Conservation (phyloP, 2,797 vertebrate genomes). For the Stomatorhinus walkeri region DNA sequence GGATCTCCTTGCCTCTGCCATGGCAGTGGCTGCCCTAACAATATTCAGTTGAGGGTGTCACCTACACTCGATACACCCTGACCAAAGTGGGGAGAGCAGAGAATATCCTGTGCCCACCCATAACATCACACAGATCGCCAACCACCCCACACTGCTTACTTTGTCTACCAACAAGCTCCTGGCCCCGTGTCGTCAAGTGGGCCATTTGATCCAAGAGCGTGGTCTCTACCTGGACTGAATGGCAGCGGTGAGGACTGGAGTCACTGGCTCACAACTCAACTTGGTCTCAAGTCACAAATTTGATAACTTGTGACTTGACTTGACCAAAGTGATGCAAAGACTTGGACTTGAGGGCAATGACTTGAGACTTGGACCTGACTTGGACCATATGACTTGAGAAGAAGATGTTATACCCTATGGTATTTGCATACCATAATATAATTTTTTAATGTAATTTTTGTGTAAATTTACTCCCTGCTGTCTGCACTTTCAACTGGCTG, state of each 20-base stretch:
- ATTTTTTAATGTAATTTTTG: background rate
- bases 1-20: background rate
- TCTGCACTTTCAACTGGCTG: background rate
- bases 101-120: background rate
- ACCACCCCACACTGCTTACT: background rate
- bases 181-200: background rate
- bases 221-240: background rate
- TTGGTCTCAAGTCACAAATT: too few species aligned
- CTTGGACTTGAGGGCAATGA: background rate
- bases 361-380: background rate
- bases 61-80: background rate
- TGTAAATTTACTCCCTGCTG: background rate
- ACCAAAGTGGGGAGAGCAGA: background rate
- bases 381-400: background rate
- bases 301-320: background rate
- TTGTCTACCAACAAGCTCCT: background rate
- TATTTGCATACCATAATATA: background rate
- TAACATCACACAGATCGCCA: background rate
- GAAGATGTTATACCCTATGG: background rate
- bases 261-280: background rate
- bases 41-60: background rate
- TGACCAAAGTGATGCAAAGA: background rate
- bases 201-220: background rate
- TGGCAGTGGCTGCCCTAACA: background rate
- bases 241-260: background rate